Evolutionary conservation across 2,113 vertebrate genomes (phyloP), one percentile per base, ranked within the genome.

Genomic region (Atractosteus spatula): DNA sequence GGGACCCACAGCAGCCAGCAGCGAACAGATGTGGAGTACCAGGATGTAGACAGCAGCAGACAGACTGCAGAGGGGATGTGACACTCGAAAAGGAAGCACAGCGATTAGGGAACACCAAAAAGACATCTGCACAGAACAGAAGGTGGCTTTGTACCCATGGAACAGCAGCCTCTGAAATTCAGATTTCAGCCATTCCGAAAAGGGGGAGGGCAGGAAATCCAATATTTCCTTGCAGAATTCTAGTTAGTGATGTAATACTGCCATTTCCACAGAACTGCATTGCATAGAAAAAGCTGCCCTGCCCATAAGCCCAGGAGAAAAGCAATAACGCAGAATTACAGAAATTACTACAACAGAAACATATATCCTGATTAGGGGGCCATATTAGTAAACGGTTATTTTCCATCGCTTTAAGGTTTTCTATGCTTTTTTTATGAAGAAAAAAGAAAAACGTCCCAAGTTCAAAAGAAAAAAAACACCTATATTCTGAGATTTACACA

Each of bases 141-240:
- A 71, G 55, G 1, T 12, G 66, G 77, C 85, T 84, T 83, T 84
- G 82, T 82, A 66, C 54, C 64, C 74, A 61, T 64, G 66, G 73
- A 70, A 79, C 75, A 41, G 69, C 29, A 47, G 62, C 41, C 55
- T 71, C 72, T 76, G 55, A 70, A 83, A 42, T 68, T 45, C 41
- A 61, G 57, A 55, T 55, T 74, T 74, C 16, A 69, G 67, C 29
- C 29, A 29, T 29, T 29, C 17, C 1, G 45, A 62, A 55, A 71
- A 63, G 41, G 41, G 78, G 71, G 29, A 44, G 44, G 59, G 77
- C 71, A 81, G 76, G 74, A 82, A 81, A 76, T 77, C 65, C 73
- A 62, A 68, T 61, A 73, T 79, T 84, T 84, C 77, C 85, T 71
- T 17, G 67, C 73, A 78, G 82, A 70, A 79, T 84, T 87, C 85